These are phyloP conservation scores for Punctoribates punctum DNA, from an alignment of 2,888 invertebrate species.

Conservation along the genomic window DNA sequence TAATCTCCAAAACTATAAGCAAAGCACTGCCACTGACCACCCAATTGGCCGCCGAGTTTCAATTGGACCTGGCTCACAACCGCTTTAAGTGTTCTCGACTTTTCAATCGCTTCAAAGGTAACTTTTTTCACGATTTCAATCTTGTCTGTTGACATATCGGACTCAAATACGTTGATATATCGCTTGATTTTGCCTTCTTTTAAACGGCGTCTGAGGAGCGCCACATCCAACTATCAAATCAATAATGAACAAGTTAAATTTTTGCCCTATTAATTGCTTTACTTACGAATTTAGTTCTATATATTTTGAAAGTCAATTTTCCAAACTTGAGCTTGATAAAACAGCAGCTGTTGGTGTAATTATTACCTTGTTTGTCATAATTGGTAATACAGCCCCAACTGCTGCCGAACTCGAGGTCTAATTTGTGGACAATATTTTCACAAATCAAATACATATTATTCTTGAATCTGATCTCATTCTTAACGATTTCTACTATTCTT, in stretches of 20 bases:
- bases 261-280: not conserved
- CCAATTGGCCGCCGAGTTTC: not conserved
- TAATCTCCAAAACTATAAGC: not conserved
- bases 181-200: not conserved
- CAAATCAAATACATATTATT: not conserved
- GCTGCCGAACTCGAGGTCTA: not conserved
- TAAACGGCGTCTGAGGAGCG: not conserved
- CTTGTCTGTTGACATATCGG: not conserved
- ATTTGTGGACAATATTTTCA: not conserved
- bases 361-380: conserved; percentile 3
- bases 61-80: not conserved
- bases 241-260: not conserved
- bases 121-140: not conserved
- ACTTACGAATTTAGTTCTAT: conserved; percentile 6
- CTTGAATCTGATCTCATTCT: not conserved
- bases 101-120: not conserved
- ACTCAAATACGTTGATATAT: not conserved
- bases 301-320: not conserved
- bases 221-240: not conserved
- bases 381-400: not conserved
- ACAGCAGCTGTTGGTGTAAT: not conserved
- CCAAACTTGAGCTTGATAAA: conserved; percentile 5
- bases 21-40: not conserved
- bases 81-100: not conserved
- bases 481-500: not conserved